Evolutionary conservation across 1,140 invertebrate species (phyloP).

Genomic region (Drosophila parabipectinata): DNA sequence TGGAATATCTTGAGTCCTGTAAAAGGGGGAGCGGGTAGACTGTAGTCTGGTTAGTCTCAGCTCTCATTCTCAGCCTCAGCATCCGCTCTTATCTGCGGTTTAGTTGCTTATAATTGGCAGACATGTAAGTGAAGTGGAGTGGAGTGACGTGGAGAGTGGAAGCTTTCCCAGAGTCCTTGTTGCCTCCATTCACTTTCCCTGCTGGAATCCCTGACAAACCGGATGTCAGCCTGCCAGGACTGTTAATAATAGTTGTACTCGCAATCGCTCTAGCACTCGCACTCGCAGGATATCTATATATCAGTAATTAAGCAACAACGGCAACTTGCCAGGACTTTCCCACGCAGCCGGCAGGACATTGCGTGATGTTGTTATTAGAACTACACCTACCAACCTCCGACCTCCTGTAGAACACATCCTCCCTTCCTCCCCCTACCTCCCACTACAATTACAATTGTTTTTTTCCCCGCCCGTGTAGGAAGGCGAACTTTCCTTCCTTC

Average conservation of each 20-base stretch:
- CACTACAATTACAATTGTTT: slow-evolving; percentile 9
- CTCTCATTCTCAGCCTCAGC: slow-evolving; percentile 48
- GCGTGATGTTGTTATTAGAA: slow-evolving; percentile 58
- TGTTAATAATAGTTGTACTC: slow-evolving; percentile 33
- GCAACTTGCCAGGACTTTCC: slow-evolving; percentile 59
- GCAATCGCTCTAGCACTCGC: slow-evolving; percentile 1
- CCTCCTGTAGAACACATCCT: neutral
- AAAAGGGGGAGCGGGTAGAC: neutral
- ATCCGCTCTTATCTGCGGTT: slow-evolving; percentile 79
- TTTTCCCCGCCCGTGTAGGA: slow-evolving; percentile 10
- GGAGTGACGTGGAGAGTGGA: slow-evolving; percentile 1
- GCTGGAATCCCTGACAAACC: slow-evolving; percentile 17
- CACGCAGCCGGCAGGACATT: slow-evolving; percentile 50
- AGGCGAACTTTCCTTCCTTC: neutral
- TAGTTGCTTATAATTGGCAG: slow-evolving; percentile 81
- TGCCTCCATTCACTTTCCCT: neutral
- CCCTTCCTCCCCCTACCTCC: slow-evolving; percentile 1
- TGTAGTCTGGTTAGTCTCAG: slow-evolving; percentile 40
- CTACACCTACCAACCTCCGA: neutral
- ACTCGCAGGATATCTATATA: slow-evolving; percentile 47
- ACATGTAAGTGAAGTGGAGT: slow-evolving; percentile 63
- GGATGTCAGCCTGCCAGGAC: slow-evolving; percentile 45
- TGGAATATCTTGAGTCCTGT: slow-evolving; percentile 5
- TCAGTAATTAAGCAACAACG: slow-evolving; percentile 51
- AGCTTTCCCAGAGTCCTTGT: slow-evolving; percentile 49